phyloP scores from a whole-genome alignment of 2,888 invertebrate genomes.

The Paralinhomoeus sp. region DNA sequence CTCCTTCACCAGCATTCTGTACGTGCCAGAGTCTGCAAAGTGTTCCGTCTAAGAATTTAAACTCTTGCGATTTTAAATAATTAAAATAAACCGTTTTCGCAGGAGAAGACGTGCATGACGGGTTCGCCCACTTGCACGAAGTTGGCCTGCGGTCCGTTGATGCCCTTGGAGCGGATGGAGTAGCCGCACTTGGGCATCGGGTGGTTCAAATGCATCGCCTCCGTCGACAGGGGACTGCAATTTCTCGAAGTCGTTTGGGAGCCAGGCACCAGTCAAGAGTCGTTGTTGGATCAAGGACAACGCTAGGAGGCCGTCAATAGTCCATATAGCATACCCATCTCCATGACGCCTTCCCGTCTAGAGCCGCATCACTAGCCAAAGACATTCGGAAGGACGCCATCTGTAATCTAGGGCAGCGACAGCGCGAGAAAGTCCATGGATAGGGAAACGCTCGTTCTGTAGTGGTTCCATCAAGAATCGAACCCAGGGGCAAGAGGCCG shows the following conservation, averaged over 20 bases:
- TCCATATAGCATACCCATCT: too few relatives aligned
- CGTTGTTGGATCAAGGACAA: too few relatives aligned
- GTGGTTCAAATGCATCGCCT: slow-evolving; percentile 1
- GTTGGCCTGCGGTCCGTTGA: slow-evolving; percentile 4
- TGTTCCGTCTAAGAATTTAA: not conserved
- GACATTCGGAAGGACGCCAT: too few relatives aligned
- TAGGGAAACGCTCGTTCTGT: too few relatives aligned
- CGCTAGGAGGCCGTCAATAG: too few relatives aligned
- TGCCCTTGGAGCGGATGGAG: slow-evolving; percentile 1
- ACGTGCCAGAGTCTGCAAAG: slow-evolving; percentile 1
- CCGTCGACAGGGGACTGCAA: slow-evolving; percentile 5
- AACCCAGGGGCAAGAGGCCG: too few relatives aligned
- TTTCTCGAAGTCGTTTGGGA: not conserved
- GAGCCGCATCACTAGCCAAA: too few relatives aligned
- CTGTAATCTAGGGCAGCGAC: too few relatives aligned
- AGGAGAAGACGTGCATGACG: slow-evolving; percentile 5
- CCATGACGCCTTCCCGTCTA: too few relatives aligned
- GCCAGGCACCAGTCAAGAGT: not conserved
- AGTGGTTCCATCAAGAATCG: too few relatives aligned
- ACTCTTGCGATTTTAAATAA: too few relatives aligned
- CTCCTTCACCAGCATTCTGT: slow-evolving; percentile 5
- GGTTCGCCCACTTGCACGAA: slow-evolving; percentile 5
- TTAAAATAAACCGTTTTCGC: slow-evolving; percentile 2
- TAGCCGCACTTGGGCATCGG: slow-evolving; percentile 5
- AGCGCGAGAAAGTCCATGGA: too few relatives aligned